Base-by-base conservation (phyloP, 1,140 invertebrate genomes). In the Drosophila orosa region DNA sequence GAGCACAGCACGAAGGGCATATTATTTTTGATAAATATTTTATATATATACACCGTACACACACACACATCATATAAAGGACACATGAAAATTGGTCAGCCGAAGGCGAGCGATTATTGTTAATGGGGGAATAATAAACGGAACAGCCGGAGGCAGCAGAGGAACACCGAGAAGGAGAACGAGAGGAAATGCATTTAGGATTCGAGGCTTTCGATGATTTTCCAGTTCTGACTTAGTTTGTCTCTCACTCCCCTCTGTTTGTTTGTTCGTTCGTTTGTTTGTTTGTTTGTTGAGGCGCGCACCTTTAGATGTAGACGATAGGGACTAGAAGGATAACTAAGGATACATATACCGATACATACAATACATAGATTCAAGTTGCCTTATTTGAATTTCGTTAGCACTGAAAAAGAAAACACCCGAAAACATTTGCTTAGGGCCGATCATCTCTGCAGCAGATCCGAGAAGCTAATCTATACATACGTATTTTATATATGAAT, bases 361-460 rank as follows among this genome's bases (percentile, higher is more conserved):
- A 76, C 50, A 71, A 82, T 69, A 83, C 68, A 90, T 84, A 87
- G 80, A 87, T 90, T 90, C 84, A 84, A 87, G 85, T 87, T 87
- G 84, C 85, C 84, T 87, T 87, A 87, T 87, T 87, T 87, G 85
- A 87, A 90, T 87, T 89, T 90, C 68, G 84, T 87, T 90, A 84
- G 69, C 76, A 84, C 67, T 80, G 79, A 87, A 31, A 73, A 44
- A 22, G 44, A 24, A 62, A 44, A 47, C 22, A 47, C 59, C 48
- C 55, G 22, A 61, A 48, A 63, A 63, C 40, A 77, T 69, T 71
- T 80, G 74, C 78, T 81, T 85, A 61, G 37, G 52, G 76, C 69
- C 67, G 63, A 55, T 68, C 66, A 59, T 61, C 66, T 60, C 54
- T 75, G 72, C n/a, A n/a, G n/a, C n/a, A n/a, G n/a, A n/a, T 56